A percentile compares a stretch with the other conserved stretches of the same genome.
Evolutionary conservation across 2,113 vertebrate species (phyloP).

Genomic region (Neogobius melanostomus): DNA sequence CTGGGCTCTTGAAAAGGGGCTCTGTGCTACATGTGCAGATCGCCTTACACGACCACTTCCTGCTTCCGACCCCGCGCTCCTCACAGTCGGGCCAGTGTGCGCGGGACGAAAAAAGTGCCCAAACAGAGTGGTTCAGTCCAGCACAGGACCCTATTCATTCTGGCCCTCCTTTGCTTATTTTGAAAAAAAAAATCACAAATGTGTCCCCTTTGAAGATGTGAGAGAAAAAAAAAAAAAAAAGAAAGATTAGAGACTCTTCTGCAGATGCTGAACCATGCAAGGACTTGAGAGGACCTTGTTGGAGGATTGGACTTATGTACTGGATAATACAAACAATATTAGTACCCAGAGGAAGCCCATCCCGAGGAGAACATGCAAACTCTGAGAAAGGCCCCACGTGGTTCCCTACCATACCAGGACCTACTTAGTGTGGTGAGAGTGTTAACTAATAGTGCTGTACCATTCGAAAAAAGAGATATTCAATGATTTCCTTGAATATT

Average conservation of each 20-base stretch:
- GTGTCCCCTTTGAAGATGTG: constrained; percentile 48
- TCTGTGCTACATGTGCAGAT: constrained; percentile 79
- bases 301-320: background rate
- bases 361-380: background rate
- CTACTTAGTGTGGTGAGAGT: background rate
- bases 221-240: background rate
- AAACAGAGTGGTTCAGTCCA: constrained; percentile 82
- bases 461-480: too few species aligned
- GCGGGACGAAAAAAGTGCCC: constrained; percentile 70
- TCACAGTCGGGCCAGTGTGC: constrained; percentile 79
- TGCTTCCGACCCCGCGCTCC: constrained; percentile 76
- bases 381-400: background rate
- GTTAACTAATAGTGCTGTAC: background rate
- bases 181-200: constrained; percentile 66
- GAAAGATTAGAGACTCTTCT: background rate
- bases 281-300: background rate
- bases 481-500: too few species aligned
- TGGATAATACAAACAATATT: background rate
- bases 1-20: constrained; percentile 74
- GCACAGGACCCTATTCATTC: constrained; percentile 83
- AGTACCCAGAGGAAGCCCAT: background rate
- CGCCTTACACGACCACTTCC: constrained; percentile 83
- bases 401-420: background rate
- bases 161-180: constrained; percentile 71
- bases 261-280: background rate